Evolutionary conservation across 2,113 vertebrate species (phyloP).

Genomic region (Cyanoliseus patagonus): DNA sequence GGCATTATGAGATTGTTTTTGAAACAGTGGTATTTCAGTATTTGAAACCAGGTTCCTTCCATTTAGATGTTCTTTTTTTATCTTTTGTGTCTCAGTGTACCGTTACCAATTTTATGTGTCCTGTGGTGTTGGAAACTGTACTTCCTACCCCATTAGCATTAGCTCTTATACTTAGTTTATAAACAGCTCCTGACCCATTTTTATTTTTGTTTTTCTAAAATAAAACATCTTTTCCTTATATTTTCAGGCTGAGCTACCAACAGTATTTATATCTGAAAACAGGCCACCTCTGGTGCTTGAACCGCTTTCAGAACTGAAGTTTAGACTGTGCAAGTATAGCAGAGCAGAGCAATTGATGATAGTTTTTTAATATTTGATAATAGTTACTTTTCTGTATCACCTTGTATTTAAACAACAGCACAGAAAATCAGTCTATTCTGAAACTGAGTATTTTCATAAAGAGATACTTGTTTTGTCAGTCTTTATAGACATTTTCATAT

Average conservation of each 20-base stretch:
- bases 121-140: slow-evolving; percentile 2
- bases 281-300: not conserved
- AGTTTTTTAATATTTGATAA: not conserved
- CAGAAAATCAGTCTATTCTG: not conserved
- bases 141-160: not conserved
- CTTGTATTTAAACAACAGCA: not conserved
- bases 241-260: not conserved
- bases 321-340: not conserved
- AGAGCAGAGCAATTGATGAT: not conserved
- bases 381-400: not conserved
- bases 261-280: not conserved
- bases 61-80: not conserved
- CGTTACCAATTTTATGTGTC: not conserved
- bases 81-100: not conserved
- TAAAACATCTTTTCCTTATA: not conserved
- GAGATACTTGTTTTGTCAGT: not conserved
- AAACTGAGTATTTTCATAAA: not conserved
- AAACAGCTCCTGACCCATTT: slow-evolving; percentile 6
- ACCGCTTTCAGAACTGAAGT: not conserved
- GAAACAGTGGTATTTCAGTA: not conserved
- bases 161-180: not conserved
- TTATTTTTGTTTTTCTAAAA: not conserved
- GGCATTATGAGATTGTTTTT: not conserved
- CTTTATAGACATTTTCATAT: not conserved
- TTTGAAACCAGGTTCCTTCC: not conserved